Base-by-base conservation (phyloP, 2,797 vertebrate genomes). In the Choloepus didactylus region DNA sequence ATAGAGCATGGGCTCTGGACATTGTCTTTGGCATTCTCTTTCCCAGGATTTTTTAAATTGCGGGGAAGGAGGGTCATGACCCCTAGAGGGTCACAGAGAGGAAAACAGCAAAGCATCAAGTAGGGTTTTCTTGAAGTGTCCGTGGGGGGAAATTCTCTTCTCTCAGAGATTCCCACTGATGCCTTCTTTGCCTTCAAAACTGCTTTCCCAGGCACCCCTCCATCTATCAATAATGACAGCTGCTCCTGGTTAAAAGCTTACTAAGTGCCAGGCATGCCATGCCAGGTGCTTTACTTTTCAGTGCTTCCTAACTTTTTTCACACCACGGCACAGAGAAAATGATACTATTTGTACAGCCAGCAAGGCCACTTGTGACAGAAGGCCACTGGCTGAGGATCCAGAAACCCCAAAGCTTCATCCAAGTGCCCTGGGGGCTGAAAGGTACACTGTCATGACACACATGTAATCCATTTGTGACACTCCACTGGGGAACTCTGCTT, bases 1-100 rank as follows among this genome's bases (percentile, higher is more conserved):
- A 95, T 75, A 95, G 91, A 95, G 64, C 62, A 76, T 41, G 94
- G 85, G 97, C 93, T 96, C 93, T 97, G 97, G 97, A 97, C 87
- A 94, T 88, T 97, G 96, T 97, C 96, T 84, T 85, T 21, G 0
- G 41, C 51, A 80, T 79, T 81, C 70, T 90, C 92, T 93, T 94
- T 92, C 89, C 93, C 85, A 70, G 95, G 89, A 89, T 95, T 96
- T 95, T 91, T 97, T 73, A 67, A 94, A 92, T 95, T 96, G 94
- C 69, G n/a, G 46, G 35, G 67, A 27, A 46, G 62, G 2, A 27
- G 81, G 94, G 93, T 95, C 94, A 88, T 86, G 96, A 96, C 96
- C 96, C 80, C 73, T 51, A 6, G 1, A 70, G 87, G 91, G 96
- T 96, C 95, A 95, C 51, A 51, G 89, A 94, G 84, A 93, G 77